These are phyloP conservation scores for Agrochola circellaris DNA, from an alignment of 2,888 invertebrate species.

Conservation along the genomic window DNA sequence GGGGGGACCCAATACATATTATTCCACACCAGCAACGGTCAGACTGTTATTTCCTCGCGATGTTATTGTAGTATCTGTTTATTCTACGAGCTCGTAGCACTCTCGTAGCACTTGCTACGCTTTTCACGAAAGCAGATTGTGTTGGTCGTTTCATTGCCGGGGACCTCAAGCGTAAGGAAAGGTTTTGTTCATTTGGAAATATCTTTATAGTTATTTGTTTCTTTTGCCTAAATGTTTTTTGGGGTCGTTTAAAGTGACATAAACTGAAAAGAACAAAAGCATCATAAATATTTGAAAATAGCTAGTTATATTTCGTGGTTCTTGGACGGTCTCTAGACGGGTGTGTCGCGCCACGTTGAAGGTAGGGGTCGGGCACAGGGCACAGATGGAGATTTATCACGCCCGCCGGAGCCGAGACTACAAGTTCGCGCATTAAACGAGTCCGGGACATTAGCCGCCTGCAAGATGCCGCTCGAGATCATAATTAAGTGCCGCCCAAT, in stretches of 20 bases:
- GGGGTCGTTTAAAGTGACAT: neutral
- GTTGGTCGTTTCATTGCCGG: conserved; percentile 26
- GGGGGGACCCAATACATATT: too few species aligned
- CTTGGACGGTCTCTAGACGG: conserved; percentile 62
- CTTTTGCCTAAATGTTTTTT: fast-evolving
- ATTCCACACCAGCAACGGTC: conserved; percentile 9
- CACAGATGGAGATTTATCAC: conserved; percentile 89
- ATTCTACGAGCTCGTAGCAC: conserved; percentile 54
- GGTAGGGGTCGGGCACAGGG: conserved; percentile 76
- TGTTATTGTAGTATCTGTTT: conserved; percentile 34
- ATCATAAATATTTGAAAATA: conserved; percentile 20
- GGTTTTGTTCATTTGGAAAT: conserved; percentile 15
- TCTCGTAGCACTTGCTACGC: conserved; percentile 57
- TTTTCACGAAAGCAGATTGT: conserved; percentile 27
- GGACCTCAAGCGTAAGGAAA: neutral
- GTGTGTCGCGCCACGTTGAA: conserved; percentile 64
- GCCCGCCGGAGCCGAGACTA: conserved; percentile 88
- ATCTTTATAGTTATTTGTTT: conserved; percentile 1
- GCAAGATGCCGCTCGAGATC: conserved; percentile 91
- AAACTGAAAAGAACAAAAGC: conserved; percentile 8
- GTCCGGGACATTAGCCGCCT: conserved; percentile 90
- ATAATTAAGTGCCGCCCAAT: conserved; percentile 91
- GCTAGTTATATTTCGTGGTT: conserved; percentile 38
- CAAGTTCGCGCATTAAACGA: conserved; percentile 91
- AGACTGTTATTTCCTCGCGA: conserved; percentile 20